Percentiles rank a stretch among this genome's conserved stretches.
Conservation (phyloP, 2,888 invertebrate genomes). For the Parochlus steinenii region DNA sequence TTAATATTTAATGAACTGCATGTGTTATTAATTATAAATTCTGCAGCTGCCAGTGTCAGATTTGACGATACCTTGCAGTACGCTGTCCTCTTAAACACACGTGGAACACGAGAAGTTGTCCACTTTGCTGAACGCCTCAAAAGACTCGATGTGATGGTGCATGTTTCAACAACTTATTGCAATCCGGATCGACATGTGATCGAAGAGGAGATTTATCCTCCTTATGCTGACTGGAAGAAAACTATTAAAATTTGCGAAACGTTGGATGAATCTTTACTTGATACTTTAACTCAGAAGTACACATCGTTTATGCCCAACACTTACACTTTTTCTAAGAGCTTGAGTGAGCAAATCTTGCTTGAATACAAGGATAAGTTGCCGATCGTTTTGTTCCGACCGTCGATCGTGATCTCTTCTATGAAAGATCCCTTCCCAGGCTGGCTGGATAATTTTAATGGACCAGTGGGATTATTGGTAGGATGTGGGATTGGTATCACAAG, state of each 20-base stretch:
- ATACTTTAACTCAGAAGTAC: conserved; percentile 44
- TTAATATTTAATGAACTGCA: no score
- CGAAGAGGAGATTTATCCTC: conserved; percentile 53
- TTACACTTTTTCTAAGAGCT: conserved; percentile 76
- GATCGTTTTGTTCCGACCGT: conserved; percentile 65
- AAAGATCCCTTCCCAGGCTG: conserved; percentile 45
- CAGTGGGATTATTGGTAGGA: conserved; percentile 54
- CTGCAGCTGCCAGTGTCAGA: conserved; percentile 39
- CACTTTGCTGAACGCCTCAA: conserved; percentile 38
- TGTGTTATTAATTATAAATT: conserved; percentile 1
- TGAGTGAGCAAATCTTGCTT: conserved; percentile 65
- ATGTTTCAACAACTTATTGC: conserved; percentile 77
- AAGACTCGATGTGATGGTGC: conserved; percentile 42
- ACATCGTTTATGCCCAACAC: conserved; percentile 65
- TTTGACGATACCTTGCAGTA: conserved; percentile 62
- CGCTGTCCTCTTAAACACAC: conserved; percentile 44
- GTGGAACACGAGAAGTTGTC: conserved; percentile 46
- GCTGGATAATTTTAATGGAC: conserved; percentile 88
- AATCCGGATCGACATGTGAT: conserved; percentile 59
- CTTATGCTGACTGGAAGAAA: conserved; percentile 49
- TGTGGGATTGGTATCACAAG: conserved; percentile 57
- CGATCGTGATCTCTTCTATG: conserved; percentile 54
- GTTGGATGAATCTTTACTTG: conserved; percentile 37
- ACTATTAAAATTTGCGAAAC: conserved; percentile 47
- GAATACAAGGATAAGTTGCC: conserved; percentile 53